Conservation (phyloP, 1,140 invertebrate species). For the Sipha flava region DNA sequence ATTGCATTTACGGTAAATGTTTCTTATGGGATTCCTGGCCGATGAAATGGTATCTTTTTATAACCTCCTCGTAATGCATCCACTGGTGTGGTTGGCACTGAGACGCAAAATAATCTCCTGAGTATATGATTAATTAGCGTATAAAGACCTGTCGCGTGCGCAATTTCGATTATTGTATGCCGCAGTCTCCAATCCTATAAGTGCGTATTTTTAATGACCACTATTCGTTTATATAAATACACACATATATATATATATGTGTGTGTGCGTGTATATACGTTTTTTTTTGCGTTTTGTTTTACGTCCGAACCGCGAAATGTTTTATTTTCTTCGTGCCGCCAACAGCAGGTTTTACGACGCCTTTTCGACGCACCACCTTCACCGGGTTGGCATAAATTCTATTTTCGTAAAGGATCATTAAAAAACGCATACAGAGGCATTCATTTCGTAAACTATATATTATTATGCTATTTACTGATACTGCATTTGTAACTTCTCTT, state of each 20-base stretch:
- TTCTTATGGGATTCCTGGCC: not conserved
- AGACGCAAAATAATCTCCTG: not conserved
- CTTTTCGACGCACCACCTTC: not conserved
- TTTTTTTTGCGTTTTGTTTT: not conserved
- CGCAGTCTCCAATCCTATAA: not conserved
- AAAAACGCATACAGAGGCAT: not conserved
- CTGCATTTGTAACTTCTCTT: not conserved
- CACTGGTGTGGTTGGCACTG: conserved; percentile 16
- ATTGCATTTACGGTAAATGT: not conserved
- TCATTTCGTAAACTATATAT: not conserved
- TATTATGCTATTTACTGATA: not conserved
- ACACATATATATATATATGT: not conserved
- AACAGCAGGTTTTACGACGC: not conserved
- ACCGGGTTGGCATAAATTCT: conserved; percentile 16
- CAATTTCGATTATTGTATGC: conserved; percentile 13
- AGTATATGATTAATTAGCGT: conserved; percentile 23
- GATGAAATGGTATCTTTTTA: conserved; percentile 4
- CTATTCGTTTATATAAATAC: not conserved
- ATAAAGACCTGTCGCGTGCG: conserved; percentile 30
- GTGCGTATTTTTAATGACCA: not conserved
- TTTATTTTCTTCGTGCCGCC: conserved; percentile 9
- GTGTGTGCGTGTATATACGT: too few relatives aligned
- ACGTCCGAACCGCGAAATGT: not conserved
- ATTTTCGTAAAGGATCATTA: conserved; percentile 22
- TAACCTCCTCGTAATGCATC: not conserved